Evolutionary conservation across 1,140 invertebrate genomes (phyloP).

Genomic region (Goniozus legneri): DNA sequence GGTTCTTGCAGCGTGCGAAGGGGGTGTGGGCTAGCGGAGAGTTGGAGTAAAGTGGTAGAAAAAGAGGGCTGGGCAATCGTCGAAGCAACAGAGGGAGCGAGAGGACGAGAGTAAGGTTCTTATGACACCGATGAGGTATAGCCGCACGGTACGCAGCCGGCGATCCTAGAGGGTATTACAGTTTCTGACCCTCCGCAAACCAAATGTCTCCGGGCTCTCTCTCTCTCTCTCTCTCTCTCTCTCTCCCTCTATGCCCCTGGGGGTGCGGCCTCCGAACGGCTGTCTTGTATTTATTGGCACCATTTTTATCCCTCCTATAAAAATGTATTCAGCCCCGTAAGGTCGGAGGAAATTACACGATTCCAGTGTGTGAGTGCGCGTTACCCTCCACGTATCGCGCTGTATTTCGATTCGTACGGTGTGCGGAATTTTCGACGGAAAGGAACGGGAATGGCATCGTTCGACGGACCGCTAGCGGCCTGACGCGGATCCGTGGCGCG

Average conservation of each 20-base stretch:
- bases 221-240: not conserved
- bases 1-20: not conserved
- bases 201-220: constrained; percentile 12
- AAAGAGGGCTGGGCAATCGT: not conserved
- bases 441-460: too few species aligned
- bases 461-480: too few species aligned
- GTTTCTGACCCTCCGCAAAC: constrained; percentile 4
- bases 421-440: too few species aligned
- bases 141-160: constrained; percentile 1
- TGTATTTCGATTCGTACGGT: too few species aligned
- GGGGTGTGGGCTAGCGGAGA: not conserved
- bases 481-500: too few species aligned
- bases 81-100: not conserved
- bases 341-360: constrained; percentile 19
- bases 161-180: constrained; percentile 4
- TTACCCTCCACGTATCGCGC: too few species aligned
- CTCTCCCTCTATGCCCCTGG: constrained; percentile 5
- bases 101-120: too few species aligned
- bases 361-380: too few species aligned
- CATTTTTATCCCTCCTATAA: constrained; percentile 22
- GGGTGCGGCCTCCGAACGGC: constrained; percentile 1
- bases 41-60: not conserved
- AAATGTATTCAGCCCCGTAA: constrained; percentile 22
- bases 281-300: constrained; percentile 19
- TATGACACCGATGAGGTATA: constrained; percentile 8